phyloP scores from a whole-genome alignment of 2,888 invertebrate genomes.

The Camptogramma bilineatum region DNA sequence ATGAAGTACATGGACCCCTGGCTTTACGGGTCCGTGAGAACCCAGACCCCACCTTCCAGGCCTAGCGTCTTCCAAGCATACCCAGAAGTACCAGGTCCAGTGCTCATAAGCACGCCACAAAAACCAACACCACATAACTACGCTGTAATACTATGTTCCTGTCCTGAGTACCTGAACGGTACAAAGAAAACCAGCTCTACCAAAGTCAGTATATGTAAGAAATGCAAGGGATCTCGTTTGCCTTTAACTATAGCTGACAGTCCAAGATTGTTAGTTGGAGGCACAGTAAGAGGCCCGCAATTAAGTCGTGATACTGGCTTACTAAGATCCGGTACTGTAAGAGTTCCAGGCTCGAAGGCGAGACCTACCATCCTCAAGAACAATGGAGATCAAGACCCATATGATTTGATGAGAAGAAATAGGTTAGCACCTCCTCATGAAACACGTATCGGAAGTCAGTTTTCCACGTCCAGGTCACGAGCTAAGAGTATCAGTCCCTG shows the following conservation, averaged over 20 bases:
- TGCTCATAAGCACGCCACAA: constrained; percentile 82
- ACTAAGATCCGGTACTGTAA: constrained; percentile 87
- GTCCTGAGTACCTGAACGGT: constrained; percentile 91
- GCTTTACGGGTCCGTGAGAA: constrained; percentile 92
- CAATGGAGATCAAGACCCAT: constrained; percentile 88
- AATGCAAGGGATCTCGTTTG: constrained; percentile 92
- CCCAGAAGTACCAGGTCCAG: constrained; percentile 76
- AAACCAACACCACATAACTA: constrained; percentile 87
- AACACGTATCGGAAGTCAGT: constrained; percentile 83
- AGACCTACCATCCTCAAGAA: constrained; percentile 88
- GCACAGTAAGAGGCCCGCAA: constrained; percentile 87
- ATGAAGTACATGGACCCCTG: constrained; percentile 95
- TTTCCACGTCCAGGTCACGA: constrained; percentile 77
- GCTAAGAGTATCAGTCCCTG: constrained; percentile 86
- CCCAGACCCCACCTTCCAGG: constrained; percentile 77
- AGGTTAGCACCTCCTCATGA: constrained; percentile 88
- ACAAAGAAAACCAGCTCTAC: constrained; percentile 90
- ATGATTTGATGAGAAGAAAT: constrained; percentile 92
- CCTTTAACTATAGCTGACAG: constrained; percentile 88
- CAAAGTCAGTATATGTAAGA: constrained; percentile 91
- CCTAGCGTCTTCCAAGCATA: constrained; percentile 81
- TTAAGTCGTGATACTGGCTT: constrained; percentile 76
- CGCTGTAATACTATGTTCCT: constrained; percentile 92
- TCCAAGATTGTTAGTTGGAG: constrained; percentile 80
- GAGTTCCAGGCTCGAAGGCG: constrained; percentile 85